These are phyloP conservation scores for Athene cunicularia DNA, from an alignment of 2,113 vertebrate species.

Conservation along the genomic window DNA sequence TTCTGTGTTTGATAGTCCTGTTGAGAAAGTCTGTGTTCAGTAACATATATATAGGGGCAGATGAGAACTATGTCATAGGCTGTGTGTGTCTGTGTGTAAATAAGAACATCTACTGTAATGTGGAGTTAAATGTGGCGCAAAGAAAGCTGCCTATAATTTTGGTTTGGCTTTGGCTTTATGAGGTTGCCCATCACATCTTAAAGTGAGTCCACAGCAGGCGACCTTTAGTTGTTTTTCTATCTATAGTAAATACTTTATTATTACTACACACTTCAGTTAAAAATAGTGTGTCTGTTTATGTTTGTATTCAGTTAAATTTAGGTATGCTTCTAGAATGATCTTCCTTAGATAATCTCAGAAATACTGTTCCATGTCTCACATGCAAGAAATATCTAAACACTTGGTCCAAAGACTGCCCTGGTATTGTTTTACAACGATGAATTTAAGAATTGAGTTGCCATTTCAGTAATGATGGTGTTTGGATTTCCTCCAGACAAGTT, in stretches of 20 bases:
- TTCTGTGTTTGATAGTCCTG: not conserved
- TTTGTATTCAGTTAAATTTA: not conserved
- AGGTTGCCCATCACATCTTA: not conserved
- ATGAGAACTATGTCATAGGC: not conserved
- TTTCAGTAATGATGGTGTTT: not conserved
- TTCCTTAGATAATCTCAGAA: not conserved
- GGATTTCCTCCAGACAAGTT: slow-evolving; percentile 2
- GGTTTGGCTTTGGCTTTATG: not conserved
- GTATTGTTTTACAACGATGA: not conserved
- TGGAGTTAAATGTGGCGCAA: not conserved
- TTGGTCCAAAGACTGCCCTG: not conserved
- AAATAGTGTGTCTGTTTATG: not conserved
- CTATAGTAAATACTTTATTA: not conserved
- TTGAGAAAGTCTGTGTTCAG: not conserved
- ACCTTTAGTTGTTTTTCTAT: not conserved
- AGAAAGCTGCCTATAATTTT: not conserved
- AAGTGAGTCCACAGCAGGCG: not conserved
- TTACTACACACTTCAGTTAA: not conserved
- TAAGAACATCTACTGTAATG: not conserved
- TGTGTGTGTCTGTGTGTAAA: not conserved
- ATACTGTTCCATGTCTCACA: not conserved
- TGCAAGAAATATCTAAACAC: not conserved
- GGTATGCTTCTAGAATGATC: not conserved
- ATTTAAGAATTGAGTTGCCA: not conserved
- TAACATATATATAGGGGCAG: not conserved